These are phyloP conservation scores for Falco concolor DNA, from an alignment of 2,797 vertebrate species.

Conservation along the genomic window DNA sequence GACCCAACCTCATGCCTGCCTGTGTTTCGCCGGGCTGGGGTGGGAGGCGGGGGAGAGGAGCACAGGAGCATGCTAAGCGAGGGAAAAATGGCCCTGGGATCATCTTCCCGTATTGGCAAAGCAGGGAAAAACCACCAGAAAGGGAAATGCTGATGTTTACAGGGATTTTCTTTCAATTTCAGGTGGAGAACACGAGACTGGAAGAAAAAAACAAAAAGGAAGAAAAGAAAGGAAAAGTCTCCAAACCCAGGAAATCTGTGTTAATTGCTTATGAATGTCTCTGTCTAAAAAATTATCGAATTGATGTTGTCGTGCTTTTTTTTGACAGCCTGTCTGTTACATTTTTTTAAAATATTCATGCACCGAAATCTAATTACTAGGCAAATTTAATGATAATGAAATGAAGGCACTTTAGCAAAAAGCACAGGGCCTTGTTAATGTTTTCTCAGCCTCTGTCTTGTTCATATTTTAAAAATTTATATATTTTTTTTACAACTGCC, in stretches of 20 bases:
- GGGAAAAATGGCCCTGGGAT: background rate
- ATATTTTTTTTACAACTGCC: background rate
- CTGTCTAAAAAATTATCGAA: constrained; percentile 29
- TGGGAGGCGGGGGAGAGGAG: background rate
- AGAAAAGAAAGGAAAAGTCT: background rate
- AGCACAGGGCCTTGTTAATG: constrained; percentile 36
- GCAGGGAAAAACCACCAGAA: background rate
- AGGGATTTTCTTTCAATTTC: background rate
- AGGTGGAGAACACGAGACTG: background rate
- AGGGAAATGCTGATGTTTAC: background rate
- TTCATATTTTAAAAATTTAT: background rate
- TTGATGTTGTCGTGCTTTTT: constrained; percentile 41
- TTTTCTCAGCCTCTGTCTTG: constrained; percentile 48
- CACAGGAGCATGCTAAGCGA: background rate
- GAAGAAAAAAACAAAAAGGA: background rate
- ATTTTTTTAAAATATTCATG: constrained; percentile 55
- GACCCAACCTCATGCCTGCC: constrained; percentile 10
- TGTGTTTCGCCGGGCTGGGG: background rate
- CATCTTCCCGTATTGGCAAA: background rate
- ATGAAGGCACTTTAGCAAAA: constrained; percentile 52
- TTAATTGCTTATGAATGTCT: constrained; percentile 50
- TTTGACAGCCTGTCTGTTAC: constrained; percentile 57
- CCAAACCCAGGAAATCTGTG: constrained; percentile 25
- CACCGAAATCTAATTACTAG: constrained; percentile 36
- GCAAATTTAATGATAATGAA: constrained; percentile 62